Evolutionary conservation across 2,888 invertebrate species (phyloP), one percentile per base, ranked within the genome.

Genomic region (Papilio demoleus): DNA sequence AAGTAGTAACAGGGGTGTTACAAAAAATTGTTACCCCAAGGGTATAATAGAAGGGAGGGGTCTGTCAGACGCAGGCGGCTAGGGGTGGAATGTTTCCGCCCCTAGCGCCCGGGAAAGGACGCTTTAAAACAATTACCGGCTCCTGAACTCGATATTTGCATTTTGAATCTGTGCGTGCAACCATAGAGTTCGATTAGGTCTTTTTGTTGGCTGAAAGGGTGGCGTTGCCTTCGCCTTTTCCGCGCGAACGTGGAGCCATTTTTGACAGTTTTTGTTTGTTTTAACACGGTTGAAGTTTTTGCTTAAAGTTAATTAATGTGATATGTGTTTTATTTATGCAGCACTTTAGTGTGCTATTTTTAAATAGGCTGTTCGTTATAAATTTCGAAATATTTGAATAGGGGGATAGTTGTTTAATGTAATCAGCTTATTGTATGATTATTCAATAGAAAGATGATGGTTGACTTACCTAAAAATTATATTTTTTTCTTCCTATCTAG

Each of bases 11-110:
- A 69, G 76, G 87, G 86, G 88, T 88, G 88, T 88, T 87, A 88
- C 88, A 88, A 89, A 89, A 89, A 89, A 88, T 81, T 81, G 82
- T 79, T 84, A 83, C 87, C 87, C 85, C 81, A 70, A 78, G 84
- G 82, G 80, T 76, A 76, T 76, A 78, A 77, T 78, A 75, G 74
- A 71, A 69, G 80, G 77, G 78, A 76, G 85, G 87, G 86, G 79
- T 72, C 83, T 82, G 88, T 88, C 88, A 88, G 71, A 71, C 71
- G 78, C 88, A 88, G 83, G 80, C 81, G 81, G 74, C 75, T 73
- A 79, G 79, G 76, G 77, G 68, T 76, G 75, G 73, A 76, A 78
- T 64, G 67, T 71, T 67, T 81, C 81, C 79, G 71, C 74, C 76
- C 77, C 80, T 77, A 64, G 65, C 68, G 62, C 70, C 69, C 71